These are phyloP conservation scores for Oegoconia quadripuncta DNA, from an alignment of 2,888 invertebrate genomes.

Conservation along the genomic window DNA sequence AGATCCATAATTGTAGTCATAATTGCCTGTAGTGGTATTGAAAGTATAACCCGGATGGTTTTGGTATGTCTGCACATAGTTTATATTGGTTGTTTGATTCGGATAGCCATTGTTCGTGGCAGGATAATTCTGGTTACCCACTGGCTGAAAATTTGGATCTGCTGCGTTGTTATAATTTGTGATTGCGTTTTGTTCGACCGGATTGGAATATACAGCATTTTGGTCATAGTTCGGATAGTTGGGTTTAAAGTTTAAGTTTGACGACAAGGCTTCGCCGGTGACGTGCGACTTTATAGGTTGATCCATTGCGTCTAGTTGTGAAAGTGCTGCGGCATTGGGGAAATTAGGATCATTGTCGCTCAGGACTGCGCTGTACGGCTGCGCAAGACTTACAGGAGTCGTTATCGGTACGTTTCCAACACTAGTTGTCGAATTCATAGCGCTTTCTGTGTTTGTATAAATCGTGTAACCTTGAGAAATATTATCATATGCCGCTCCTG, in stretches of 20 bases:
- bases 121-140: slow-evolving; percentile 5
- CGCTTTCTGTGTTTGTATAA: slow-evolving; percentile 45
- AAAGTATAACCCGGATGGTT: slow-evolving; percentile 82
- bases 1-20: slow-evolving; percentile 82
- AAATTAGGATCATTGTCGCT: slow-evolving; percentile 22
- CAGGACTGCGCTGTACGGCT: slow-evolving; percentile 7
- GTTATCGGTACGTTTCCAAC: slow-evolving; percentile 11
- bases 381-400: neutral
- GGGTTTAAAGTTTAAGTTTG: slow-evolving; percentile 28
- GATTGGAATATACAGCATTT: slow-evolving; percentile 18
- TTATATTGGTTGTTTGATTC: slow-evolving; percentile 34
- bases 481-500: slow-evolving; percentile 37
- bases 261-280: slow-evolving; percentile 57
- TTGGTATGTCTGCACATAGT: slow-evolving; percentile 54
- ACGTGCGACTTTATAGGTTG: slow-evolving; percentile 69
- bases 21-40: slow-evolving; percentile 75
- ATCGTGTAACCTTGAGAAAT: slow-evolving; percentile 47
- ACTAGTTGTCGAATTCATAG: slow-evolving; percentile 35
- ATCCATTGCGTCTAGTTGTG: slow-evolving; percentile 55
- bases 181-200: slow-evolving; percentile 32
- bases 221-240: slow-evolving; percentile 29
- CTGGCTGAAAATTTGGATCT: slow-evolving; percentile 1
- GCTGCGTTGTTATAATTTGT: slow-evolving; percentile 1
- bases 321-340: slow-evolving; percentile 28
- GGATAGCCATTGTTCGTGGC: slow-evolving; percentile 28